phyloP scores from a whole-genome alignment of 2,113 vertebrate genomes.

The Xiphophorus maculatus region DNA sequence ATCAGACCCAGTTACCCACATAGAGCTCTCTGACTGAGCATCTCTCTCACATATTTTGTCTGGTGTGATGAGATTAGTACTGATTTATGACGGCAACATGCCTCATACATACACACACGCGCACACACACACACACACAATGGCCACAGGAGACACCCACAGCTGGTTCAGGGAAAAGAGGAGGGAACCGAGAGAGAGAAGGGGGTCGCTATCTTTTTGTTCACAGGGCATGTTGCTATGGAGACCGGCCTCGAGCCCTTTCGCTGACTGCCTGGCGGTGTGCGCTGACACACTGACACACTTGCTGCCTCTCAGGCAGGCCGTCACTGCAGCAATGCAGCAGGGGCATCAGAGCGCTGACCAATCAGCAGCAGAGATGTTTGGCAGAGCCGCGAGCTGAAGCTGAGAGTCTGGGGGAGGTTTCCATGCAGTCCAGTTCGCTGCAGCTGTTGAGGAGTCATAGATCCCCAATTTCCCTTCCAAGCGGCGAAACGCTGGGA shows the following conservation, averaged over 20 bases:
- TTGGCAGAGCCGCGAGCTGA: neutral
- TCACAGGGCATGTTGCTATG: constrained; percentile 73
- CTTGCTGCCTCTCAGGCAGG: constrained; percentile 48
- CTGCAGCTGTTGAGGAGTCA: constrained; percentile 9
- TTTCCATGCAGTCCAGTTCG: neutral
- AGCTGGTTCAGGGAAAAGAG: constrained; percentile 8
- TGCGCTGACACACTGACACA: constrained; percentile 59
- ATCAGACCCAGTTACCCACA: neutral
- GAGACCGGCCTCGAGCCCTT: constrained; percentile 65
- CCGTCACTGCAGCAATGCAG: constrained; percentile 58
- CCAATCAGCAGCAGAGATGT: constrained; percentile 47
- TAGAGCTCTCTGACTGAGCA: constrained; percentile 6
- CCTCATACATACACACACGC: neutral
- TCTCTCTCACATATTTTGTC: neutral
- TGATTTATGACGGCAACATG: constrained; percentile 29
- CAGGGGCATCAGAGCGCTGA: constrained; percentile 42
- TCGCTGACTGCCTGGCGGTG: constrained; percentile 49
- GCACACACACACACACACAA: neutral
- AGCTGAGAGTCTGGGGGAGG: neutral
- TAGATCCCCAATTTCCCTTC: neutral
- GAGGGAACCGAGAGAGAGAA: constrained; percentile 1
- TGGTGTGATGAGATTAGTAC: neutral
- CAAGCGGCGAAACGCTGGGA: neutral
- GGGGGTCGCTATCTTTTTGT: constrained; percentile 72
- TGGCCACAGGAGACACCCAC: constrained; percentile 14